phyloP scores from a whole-genome alignment of 2,888 invertebrate species.

The Diarsia brunnea region DNA sequence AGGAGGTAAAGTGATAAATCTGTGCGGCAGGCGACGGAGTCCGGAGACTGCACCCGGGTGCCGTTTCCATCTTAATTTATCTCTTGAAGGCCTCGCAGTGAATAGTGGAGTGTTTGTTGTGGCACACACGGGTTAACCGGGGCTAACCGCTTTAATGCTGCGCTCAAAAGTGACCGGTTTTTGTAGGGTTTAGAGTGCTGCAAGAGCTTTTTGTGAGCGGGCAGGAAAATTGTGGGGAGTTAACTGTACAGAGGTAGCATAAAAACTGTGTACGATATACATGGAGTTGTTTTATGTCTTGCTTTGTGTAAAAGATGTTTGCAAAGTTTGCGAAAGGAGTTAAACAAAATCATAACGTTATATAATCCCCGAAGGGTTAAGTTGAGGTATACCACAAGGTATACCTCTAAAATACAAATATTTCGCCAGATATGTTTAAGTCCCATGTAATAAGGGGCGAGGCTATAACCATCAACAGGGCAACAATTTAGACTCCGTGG shows the following conservation, averaged over 20 bases:
- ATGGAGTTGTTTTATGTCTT: neutral
- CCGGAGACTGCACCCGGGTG: conserved; percentile 66
- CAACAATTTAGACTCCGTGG: no score
- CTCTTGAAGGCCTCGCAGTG: conserved; percentile 56
- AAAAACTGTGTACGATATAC: neutral
- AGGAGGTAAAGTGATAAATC: conserved; percentile 64
- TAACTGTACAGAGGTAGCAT: neutral
- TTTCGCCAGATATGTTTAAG: no score
- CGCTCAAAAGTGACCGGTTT: conserved; percentile 46
- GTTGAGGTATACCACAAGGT: no score
- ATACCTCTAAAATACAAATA: no score
- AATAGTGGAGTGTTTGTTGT: conserved; percentile 69
- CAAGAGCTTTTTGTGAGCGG: conserved; percentile 2
- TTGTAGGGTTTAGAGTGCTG: conserved; percentile 13
- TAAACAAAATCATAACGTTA: neutral
- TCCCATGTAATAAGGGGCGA: no score
- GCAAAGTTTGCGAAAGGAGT: neutral
- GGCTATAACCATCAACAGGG: no score
- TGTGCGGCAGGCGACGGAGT: conserved; percentile 47
- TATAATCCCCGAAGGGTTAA: no score
- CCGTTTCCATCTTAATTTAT: conserved; percentile 71
- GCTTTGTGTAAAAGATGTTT: neutral
- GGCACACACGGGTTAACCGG: conserved; percentile 53
- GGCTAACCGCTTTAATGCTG: conserved; percentile 53
- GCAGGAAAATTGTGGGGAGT: neutral